Conservation (phyloP, 2,888 invertebrate species). For the Limenitis camilla region DNA sequence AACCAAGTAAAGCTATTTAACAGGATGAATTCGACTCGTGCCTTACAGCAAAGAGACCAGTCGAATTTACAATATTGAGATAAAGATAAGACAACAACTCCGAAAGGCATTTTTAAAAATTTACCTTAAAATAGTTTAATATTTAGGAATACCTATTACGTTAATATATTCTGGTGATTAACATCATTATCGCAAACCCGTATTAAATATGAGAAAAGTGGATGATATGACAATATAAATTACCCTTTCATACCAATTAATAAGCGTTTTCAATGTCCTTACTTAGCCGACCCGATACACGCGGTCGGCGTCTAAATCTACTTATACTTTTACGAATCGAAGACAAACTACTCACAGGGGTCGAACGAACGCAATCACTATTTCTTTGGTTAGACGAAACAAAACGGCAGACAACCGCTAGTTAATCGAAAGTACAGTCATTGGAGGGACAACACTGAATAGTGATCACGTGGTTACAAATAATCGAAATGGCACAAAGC, state of each 20-base stretch:
- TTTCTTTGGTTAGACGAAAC: conserved; percentile 72
- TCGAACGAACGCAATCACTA: conserved; percentile 57
- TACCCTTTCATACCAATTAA: conserved; percentile 76
- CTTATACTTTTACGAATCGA: conserved; percentile 69
- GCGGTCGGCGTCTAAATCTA: conserved; percentile 64
- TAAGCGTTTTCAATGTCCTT: conserved; percentile 76
- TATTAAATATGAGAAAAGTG: conserved; percentile 75
- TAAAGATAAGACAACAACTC: conserved; percentile 66
- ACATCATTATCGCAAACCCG: conserved; percentile 75
- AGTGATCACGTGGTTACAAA: conserved; percentile 62
- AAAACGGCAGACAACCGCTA: conserved; percentile 63
- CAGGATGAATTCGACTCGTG: conserved; percentile 49
- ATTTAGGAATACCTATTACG: conserved; percentile 67
- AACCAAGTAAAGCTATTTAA: conserved; percentile 60
- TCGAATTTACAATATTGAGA: conserved; percentile 68
- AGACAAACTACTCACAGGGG: conserved; percentile 69
- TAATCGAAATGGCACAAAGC: conserved; percentile 69
- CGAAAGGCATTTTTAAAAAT: conserved; percentile 70
- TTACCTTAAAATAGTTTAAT: conserved; percentile 67
- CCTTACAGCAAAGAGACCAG: conserved; percentile 50
- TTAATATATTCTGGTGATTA: conserved; percentile 73
- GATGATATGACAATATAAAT: conserved; percentile 76
- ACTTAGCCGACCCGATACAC: conserved; percentile 63
- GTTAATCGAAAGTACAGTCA: conserved; percentile 66
- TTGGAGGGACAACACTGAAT: conserved; percentile 73